Evolutionary conservation across 2,888 invertebrate species (phyloP), one percentile per base, ranked within the genome.

Genomic region (Caradrina kadenii): DNA sequence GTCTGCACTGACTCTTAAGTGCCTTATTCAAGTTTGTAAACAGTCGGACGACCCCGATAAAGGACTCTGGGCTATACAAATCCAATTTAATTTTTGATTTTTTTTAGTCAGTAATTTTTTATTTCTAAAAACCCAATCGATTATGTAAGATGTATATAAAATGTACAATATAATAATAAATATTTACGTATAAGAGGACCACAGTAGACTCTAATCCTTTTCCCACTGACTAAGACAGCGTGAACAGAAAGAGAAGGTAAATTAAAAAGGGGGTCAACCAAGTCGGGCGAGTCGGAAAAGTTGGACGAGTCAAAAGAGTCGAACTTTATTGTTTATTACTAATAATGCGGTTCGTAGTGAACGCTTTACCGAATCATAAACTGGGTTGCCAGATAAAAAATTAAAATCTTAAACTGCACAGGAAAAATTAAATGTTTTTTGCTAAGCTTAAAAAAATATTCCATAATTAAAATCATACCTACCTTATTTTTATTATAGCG

Each of bases 131-230:
- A 39, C 70, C 58, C 54, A 68, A 31, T n/a, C 19, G 62, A 79
- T 21, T 50, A 54, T 72, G 56, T 71, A 66, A 66, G 73, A 67
- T 72, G 70, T 69, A 74, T 67, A 69, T 69, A 76, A 68, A 66
- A 72, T 31, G 63, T 73, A 69, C 70, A 76, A 74, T 75, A 69
- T 76, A 73, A 26, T 55, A 72, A 69, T 70, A 79, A 80, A 83
- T 94, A 94, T 92, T 94, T 94, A 94, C 94, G 93, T 94, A 94
- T 92, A 65, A 93, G 87, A 53, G 94, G 93, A 68, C 93, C 93
- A 91, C 94, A 93, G 94, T 93, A 93, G 91, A 91, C 91, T 78
- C 87, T 92, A 73, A 92, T 93, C 93, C 93, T 86, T 83, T 89
- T 90, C 82, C 92, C 93, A 87, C 87, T 90, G 80, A 91, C 94